Percentiles rank a stretch among this genome's conserved stretches.
Conservation (phyloP, 2,888 invertebrate species). For the Perdita meconis region DNA sequence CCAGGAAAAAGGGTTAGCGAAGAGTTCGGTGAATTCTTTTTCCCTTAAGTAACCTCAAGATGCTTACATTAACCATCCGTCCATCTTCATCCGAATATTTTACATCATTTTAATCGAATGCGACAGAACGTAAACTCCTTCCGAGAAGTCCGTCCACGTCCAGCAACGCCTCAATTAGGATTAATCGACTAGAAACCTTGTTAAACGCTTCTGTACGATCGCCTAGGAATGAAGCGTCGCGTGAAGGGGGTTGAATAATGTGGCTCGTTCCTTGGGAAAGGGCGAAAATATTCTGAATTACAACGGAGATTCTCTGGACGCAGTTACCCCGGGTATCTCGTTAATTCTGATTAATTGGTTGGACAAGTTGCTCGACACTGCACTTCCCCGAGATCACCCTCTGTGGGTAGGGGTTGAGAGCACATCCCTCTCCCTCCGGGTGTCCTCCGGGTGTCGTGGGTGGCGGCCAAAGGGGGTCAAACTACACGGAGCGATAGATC, state of each 20-base stretch:
- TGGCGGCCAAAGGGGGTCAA: background rate
- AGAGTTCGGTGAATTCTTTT: too few species aligned
- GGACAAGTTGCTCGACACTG: constrained; percentile 15
- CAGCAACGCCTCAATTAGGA: too few species aligned
- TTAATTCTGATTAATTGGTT: constrained; percentile 19
- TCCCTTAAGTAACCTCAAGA: too few species aligned
- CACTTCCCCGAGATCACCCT: background rate
- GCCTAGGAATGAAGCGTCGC: too few species aligned
- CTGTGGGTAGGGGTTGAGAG: background rate
- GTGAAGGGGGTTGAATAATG: background rate
- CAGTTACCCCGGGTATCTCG: background rate
- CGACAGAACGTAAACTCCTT: too few species aligned
- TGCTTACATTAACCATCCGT: too few species aligned
- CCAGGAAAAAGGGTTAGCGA: too few species aligned
- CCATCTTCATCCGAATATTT: too few species aligned
- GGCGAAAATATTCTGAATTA: background rate
- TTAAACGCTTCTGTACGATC: too few species aligned
- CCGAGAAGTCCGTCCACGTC: too few species aligned
- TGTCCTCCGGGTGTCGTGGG: background rate
- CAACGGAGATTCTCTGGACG: background rate
- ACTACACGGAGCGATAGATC: background rate
- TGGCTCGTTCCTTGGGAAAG: background rate
- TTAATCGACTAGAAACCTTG: too few species aligned
- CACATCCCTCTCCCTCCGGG: background rate
- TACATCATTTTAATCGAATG: too few species aligned